A percentile compares a stretch with the other conserved stretches of the same genome.
These are phyloP conservation scores for Hanleya hanleyi DNA, from an alignment of 2,888 invertebrate genomes.

Conservation along the genomic window DNA sequence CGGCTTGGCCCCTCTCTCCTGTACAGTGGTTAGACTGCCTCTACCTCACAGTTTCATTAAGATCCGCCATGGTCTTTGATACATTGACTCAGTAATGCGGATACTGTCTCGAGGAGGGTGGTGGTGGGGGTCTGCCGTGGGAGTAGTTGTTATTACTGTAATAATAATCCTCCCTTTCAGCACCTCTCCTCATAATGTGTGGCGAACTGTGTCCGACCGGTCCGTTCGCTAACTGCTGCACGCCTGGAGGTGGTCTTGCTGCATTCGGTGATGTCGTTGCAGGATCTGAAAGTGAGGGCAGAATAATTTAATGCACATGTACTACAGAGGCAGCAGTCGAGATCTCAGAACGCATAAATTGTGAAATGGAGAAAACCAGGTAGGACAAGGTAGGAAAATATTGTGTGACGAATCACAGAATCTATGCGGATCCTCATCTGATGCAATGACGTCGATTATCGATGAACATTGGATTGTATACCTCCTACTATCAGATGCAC, in stretches of 20 bases:
- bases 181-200: constrained; percentile 59
- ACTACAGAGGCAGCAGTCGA: not conserved
- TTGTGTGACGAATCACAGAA: too few species aligned
- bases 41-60: too few species aligned
- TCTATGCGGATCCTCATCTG: too few species aligned
- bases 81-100: constrained; percentile 3
- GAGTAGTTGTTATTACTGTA: not conserved
- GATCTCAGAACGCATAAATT: too few species aligned
- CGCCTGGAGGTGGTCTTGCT: constrained; percentile 42
- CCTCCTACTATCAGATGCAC: too few species aligned
- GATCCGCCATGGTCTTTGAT: too few species aligned
- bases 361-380: too few species aligned
- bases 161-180: constrained; percentile 29
- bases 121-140: not conserved
- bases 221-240: constrained; percentile 57
- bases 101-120: not conserved
- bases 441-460: too few species aligned
- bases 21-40: too few species aligned
- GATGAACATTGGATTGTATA: too few species aligned
- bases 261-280: constrained; percentile 47
- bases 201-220: constrained; percentile 69
- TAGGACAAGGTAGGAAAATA: too few species aligned
- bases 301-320: not conserved
- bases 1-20: too few species aligned
- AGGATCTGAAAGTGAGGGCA: constrained; percentile 41